Percentiles rank a stretch among this genome's conserved stretches.
These are phyloP conservation scores for Anguilla marmorata DNA, from an alignment of 2,797 vertebrate species.

Conservation along the genomic window DNA sequence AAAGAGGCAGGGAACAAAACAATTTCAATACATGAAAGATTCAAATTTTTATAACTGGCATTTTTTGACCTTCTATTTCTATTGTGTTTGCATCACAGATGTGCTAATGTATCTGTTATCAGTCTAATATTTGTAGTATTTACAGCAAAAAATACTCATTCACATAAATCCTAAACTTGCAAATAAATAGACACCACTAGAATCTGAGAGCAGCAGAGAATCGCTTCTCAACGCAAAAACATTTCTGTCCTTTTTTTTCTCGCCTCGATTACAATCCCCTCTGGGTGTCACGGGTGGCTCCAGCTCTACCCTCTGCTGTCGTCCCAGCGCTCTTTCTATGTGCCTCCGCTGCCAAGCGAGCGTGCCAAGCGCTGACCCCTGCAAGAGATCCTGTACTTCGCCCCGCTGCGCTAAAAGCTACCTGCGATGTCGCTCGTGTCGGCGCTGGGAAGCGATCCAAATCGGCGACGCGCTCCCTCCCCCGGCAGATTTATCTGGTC, in stretches of 20 bases:
- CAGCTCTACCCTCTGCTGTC: slow-evolving; percentile 40
- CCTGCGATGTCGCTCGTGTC: slow-evolving; percentile 61
- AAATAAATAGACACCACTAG: not conserved
- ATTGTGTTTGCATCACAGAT: too few relatives aligned
- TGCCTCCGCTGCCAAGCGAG: slow-evolving; percentile 49
- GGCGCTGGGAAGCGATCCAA: slow-evolving; percentile 61
- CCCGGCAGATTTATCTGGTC: slow-evolving; percentile 71
- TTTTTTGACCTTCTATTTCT: too few relatives aligned
- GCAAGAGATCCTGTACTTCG: slow-evolving; percentile 57
- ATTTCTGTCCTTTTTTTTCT: not conserved
- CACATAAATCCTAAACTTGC: not conserved
- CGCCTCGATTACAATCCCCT: not conserved
- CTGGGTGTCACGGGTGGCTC: slow-evolving; percentile 24
- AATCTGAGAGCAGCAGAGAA: slow-evolving; percentile 18
- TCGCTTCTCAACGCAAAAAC: not conserved
- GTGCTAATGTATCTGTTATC: not conserved
- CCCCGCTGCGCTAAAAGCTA: slow-evolving; percentile 69
- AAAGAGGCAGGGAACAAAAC: too few relatives aligned
- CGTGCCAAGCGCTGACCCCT: slow-evolving; percentile 63
- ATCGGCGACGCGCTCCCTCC: slow-evolving; percentile 58
- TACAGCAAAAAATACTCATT: not conserved
- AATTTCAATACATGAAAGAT: too few relatives aligned
- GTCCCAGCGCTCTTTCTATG: slow-evolving; percentile 43
- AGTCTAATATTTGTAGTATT: not conserved
- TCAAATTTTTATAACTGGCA: too few relatives aligned